A percentile compares a stretch with the other conserved stretches of the same genome.
phyloP scores from a whole-genome alignment of 2,888 invertebrate genomes.

The Drosophila incognita region DNA sequence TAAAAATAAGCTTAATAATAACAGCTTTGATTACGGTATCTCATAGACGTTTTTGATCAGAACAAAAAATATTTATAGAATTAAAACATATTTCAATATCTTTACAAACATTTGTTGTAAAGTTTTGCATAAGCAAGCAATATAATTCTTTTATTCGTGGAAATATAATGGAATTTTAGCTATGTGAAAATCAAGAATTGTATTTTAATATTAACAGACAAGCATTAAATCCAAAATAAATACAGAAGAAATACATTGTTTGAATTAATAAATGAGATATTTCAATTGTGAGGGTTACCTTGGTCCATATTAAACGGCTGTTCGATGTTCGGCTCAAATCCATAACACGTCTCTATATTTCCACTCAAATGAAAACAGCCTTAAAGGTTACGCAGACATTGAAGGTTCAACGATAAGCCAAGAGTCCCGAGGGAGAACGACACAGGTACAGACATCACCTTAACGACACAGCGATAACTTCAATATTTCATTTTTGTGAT shows the following conservation, averaged over 20 bases:
- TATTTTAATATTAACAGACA: neutral
- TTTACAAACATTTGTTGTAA: neutral
- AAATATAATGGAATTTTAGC: neutral
- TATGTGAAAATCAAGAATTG: neutral
- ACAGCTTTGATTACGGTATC: neutral
- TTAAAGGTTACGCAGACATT: slow-evolving; percentile 23
- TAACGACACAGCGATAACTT: slow-evolving; percentile 68
- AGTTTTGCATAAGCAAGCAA: neutral
- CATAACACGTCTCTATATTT: neutral
- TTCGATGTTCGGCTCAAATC: neutral
- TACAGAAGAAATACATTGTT: neutral
- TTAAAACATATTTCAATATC: neutral
- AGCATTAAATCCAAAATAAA: neutral
- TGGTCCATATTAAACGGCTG: neutral
- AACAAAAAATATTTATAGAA: neutral
- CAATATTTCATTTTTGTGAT: slow-evolving; percentile 66
- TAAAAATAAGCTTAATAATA: neutral
- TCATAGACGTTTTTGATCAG: neutral
- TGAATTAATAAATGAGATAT: neutral
- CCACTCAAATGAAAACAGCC: neutral
- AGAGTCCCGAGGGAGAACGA: neutral
- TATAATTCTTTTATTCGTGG: neutral
- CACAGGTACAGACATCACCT: slow-evolving; percentile 37
- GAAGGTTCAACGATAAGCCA: slow-evolving; percentile 15
- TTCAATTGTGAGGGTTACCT: neutral